These are phyloP conservation scores for Zaprionus ghesquierei DNA, from an alignment of 1,140 invertebrate genomes.

Conservation along the genomic window DNA sequence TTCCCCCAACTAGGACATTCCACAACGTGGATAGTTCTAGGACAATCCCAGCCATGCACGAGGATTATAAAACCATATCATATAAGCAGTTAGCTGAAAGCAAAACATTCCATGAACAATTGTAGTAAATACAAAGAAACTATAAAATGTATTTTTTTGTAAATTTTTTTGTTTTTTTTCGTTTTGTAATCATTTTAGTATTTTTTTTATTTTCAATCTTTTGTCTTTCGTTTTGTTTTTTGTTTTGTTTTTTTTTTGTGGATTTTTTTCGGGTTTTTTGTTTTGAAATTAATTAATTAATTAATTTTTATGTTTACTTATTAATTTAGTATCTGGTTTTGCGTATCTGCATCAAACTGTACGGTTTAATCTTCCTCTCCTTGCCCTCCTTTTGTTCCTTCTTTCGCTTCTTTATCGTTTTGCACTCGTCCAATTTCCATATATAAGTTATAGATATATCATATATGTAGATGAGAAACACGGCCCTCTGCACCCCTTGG, in stretches of 20 bases:
- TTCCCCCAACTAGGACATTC: too few relatives aligned
- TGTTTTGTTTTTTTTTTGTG: constrained; percentile 22
- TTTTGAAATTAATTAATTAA: constrained; percentile 45
- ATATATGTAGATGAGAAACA: constrained; percentile 17
- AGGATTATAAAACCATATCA: too few relatives aligned
- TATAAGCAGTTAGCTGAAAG: not conserved
- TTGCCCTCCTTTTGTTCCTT: not conserved
- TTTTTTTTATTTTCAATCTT: constrained; percentile 48
- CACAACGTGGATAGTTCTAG: too few relatives aligned
- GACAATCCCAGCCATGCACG: not conserved
- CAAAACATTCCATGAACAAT: not conserved
- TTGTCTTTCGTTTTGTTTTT: constrained; percentile 29
- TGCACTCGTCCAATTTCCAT: constrained; percentile 21
- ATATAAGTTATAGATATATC: constrained; percentile 19
- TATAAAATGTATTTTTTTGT: constrained; percentile 1
- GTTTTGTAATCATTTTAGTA: constrained; percentile 51
- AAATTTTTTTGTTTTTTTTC: constrained; percentile 50
- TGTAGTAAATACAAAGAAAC: not conserved
- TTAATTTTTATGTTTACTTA: constrained; percentile 45
- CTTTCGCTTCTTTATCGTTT: not conserved
- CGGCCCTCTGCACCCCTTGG: constrained; percentile 27
- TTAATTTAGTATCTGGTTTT: constrained; percentile 45
- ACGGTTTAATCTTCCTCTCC: not conserved
- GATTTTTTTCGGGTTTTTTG: constrained; percentile 16
- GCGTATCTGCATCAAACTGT: not conserved